These are phyloP conservation scores for Pachliopta kotzebuea DNA, from an alignment of 2,888 invertebrate species.

Conservation along the genomic window DNA sequence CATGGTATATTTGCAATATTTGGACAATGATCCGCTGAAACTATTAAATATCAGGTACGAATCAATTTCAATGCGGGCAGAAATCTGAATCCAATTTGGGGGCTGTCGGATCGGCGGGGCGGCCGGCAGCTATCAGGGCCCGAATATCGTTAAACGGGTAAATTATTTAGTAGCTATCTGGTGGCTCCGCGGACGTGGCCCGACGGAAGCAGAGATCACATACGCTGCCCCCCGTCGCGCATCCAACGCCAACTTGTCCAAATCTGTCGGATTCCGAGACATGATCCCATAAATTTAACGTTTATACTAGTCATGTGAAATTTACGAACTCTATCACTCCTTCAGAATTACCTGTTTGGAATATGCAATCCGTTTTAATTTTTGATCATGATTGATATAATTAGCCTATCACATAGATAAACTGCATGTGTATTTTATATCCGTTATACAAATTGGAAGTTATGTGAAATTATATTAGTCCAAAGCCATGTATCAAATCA, in stretches of 20 bases:
- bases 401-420: too few relatives aligned
- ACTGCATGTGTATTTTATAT: too few relatives aligned
- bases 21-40: slow-evolving; percentile 50
- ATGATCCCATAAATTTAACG: slow-evolving; percentile 30
- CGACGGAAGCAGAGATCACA: slow-evolving; percentile 44
- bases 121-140: slow-evolving; percentile 60
- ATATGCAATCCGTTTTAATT: too few relatives aligned
- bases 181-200: slow-evolving; percentile 40
- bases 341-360: not conserved
- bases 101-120: slow-evolving; percentile 72
- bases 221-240: slow-evolving; percentile 37
- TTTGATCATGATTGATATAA: too few relatives aligned
- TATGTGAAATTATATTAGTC: too few relatives aligned
- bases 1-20: slow-evolving; percentile 36
- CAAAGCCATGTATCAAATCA: too few relatives aligned
- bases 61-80: slow-evolving; percentile 74
- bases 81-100: slow-evolving; percentile 80
- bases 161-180: slow-evolving; percentile 78
- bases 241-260: slow-evolving; percentile 32
- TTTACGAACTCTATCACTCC: not conserved
- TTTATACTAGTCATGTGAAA: not conserved
- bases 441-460: too few relatives aligned
- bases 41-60: slow-evolving; percentile 75
- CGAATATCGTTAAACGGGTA: slow-evolving; percentile 79
- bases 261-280: slow-evolving; percentile 36